Conservation (phyloP, 2,113 vertebrate genomes). For the Herpetotheres cachinnans region DNA sequence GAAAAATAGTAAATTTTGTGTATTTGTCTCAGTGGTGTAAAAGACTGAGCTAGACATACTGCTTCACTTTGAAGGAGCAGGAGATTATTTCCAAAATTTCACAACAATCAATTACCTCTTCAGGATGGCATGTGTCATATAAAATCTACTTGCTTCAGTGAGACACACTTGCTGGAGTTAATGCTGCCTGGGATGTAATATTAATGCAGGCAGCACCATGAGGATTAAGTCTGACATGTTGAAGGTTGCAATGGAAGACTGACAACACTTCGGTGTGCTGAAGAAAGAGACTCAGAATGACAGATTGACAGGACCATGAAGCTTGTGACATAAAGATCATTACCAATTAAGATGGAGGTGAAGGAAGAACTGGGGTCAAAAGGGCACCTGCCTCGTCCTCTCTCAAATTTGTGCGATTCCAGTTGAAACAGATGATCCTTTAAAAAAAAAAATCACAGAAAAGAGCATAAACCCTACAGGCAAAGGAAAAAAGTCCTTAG, state of each 20-base stretch:
- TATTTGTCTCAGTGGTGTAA: not conserved
- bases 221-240: not conserved
- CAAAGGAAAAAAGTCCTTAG: not conserved
- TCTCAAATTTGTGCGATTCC: conserved; percentile 81
- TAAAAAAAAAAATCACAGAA: conserved; percentile 25
- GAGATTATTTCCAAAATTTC: not conserved
- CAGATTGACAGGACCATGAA: not conserved
- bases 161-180: not conserved
- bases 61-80: not conserved
- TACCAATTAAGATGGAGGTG: conserved; percentile 88
- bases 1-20: not conserved
- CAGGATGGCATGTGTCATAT: not conserved
- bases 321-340: conserved; percentile 51
- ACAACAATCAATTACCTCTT: not conserved
- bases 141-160: not conserved
- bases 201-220: not conserved
- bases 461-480: not conserved
- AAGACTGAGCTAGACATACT: not conserved
- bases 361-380: conserved; percentile 90
- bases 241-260: not conserved
- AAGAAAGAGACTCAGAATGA: not conserved
- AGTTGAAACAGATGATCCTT: conserved; percentile 84
- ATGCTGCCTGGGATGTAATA: not conserved
- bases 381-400: conserved; percentile 90
- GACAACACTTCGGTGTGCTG: not conserved